phyloP scores from a whole-genome alignment of 2,113 vertebrate species.

The Oxygymnocypris stewartii region DNA sequence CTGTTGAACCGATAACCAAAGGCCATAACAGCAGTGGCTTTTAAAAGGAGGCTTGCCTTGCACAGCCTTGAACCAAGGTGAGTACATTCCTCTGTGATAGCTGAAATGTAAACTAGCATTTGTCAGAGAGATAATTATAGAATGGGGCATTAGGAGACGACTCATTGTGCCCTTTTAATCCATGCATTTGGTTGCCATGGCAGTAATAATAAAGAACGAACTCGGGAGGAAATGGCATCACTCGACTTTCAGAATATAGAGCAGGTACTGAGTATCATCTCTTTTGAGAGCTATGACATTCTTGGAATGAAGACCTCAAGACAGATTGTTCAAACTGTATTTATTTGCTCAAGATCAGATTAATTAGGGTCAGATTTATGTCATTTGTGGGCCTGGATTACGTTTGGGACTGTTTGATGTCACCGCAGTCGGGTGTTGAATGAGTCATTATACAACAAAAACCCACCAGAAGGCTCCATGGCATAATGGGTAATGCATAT shows the following conservation, averaged over 20 bases:
- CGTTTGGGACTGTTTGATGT: not conserved
- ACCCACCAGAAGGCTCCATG: not conserved
- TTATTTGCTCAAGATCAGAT: not conserved
- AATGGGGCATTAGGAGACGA: slow-evolving; percentile 51
- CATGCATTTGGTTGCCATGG: slow-evolving; percentile 53
- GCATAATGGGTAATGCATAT: not conserved
- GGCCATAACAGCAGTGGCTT: slow-evolving; percentile 10
- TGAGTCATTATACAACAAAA: slow-evolving; percentile 6
- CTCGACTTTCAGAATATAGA: slow-evolving; percentile 12
- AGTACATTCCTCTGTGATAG: slow-evolving; percentile 34
- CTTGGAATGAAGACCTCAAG: not conserved
- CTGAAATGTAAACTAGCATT: slow-evolving; percentile 57
- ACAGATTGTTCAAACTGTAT: not conserved
- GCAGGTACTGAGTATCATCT: not conserved
- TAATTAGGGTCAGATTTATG: not conserved
- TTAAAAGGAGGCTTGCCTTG: slow-evolving; percentile 23
- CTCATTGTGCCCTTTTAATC: slow-evolving; percentile 44
- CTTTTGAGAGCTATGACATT: not conserved
- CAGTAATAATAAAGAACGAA: slow-evolving; percentile 34
- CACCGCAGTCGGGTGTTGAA: not conserved
- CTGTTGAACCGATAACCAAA: slow-evolving; percentile 24
- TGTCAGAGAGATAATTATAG: slow-evolving; percentile 56
- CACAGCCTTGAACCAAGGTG: slow-evolving; percentile 26
- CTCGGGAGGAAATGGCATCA: slow-evolving; percentile 47
- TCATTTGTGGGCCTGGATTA: not conserved